A percentile compares a stretch with the other conserved stretches of the same genome.
Conservation (phyloP, 1,140 invertebrate species). For the Pemphigus obesinymphae region DNA sequence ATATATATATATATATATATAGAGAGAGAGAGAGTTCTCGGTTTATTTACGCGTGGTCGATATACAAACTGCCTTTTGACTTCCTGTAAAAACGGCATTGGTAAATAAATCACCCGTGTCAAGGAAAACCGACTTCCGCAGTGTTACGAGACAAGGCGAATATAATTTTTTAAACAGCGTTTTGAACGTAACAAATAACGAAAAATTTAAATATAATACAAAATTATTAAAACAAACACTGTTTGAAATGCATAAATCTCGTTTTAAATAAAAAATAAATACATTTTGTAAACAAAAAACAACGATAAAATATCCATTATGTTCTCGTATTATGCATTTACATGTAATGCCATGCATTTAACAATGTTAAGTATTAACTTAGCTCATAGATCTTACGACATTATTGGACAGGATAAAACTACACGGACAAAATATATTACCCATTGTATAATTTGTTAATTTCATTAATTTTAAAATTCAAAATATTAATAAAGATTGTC, state of each 20-base stretch:
- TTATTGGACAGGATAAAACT: too few relatives aligned
- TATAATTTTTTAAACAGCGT: background rate
- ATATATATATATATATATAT: too few relatives aligned
- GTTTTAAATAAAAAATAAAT: background rate
- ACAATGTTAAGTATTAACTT: too few relatives aligned
- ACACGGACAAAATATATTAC: too few relatives aligned
- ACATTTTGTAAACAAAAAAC: background rate
- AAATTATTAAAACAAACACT: background rate
- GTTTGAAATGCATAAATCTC: background rate
- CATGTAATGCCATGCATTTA: too few relatives aligned
- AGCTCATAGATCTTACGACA: too few relatives aligned
- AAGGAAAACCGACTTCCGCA: slow-evolving; percentile 16
- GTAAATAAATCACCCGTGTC: slow-evolving; percentile 14
- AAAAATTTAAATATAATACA: background rate
- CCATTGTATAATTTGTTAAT: too few relatives aligned
- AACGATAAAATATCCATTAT: too few relatives aligned
- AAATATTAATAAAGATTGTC: too few relatives aligned
- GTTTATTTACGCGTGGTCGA: background rate
- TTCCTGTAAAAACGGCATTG: slow-evolving; percentile 6
- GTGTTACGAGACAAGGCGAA: background rate
- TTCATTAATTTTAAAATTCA: too few relatives aligned
- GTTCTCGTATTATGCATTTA: too few relatives aligned
- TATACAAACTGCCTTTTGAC: background rate
- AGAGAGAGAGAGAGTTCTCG: background rate
- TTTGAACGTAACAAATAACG: background rate